These are phyloP conservation scores for Fabriciana adippe DNA, from an alignment of 2,888 invertebrate species.

Conservation along the genomic window DNA sequence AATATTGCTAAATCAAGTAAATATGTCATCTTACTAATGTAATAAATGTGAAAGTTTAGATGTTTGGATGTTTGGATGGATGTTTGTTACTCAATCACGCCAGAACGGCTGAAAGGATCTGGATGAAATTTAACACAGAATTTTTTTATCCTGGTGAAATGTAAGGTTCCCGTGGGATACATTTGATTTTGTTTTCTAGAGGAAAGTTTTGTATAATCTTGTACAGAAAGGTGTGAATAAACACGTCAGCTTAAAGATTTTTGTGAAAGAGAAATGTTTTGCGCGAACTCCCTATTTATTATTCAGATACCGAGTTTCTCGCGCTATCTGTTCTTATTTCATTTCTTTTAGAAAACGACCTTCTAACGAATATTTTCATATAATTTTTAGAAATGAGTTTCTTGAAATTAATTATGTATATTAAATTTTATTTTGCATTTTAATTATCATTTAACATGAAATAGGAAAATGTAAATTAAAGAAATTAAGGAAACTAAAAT, in stretches of 20 bases:
- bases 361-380: neutral
- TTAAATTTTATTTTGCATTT: neutral
- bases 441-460: neutral
- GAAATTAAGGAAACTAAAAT: too few species aligned
- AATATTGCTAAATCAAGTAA: too few species aligned
- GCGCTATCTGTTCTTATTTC: conserved; percentile 20
- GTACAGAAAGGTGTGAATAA: conserved; percentile 8
- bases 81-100: too few species aligned
- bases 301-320: conserved; percentile 15
- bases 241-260: conserved; percentile 19
- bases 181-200: too few species aligned
- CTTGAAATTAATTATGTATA: neutral
- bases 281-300: conserved; percentile 7
- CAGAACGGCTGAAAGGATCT: too few species aligned
- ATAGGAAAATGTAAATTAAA: too few species aligned
- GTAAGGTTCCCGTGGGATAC: too few species aligned
- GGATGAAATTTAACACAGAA: too few species aligned
- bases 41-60: too few species aligned
- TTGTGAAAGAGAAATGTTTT: conserved; percentile 14
- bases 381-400: neutral
- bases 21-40: too few species aligned
- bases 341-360: conserved; percentile 14
- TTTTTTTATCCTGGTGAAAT: too few species aligned
- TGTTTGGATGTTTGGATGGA: too few species aligned
- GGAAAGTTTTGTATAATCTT: neutral